phyloP scores from a whole-genome alignment of 2,113 vertebrate species.

The Dolichallabes microphthalmus region DNA sequence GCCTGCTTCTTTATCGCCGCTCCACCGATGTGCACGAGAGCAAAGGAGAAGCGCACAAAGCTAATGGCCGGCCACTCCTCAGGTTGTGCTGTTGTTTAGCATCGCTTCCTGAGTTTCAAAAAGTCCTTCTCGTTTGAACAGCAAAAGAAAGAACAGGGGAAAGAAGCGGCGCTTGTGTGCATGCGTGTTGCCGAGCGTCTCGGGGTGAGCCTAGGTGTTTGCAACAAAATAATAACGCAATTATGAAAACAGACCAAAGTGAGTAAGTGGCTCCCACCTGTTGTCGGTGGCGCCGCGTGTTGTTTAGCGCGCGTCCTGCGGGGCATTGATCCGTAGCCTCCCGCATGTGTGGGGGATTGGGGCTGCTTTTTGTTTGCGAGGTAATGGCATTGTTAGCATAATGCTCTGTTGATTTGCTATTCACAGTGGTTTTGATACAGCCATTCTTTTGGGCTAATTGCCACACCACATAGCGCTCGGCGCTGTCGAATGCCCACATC shows the following conservation, averaged over 20 bases:
- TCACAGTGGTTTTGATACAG: slow-evolving; percentile 41
- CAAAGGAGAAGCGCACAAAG: slow-evolving; percentile 46
- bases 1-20: background rate
- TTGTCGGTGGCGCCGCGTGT: slow-evolving; percentile 47
- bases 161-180: slow-evolving; percentile 4
- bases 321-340: slow-evolving; percentile 54
- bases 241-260: slow-evolving; percentile 47
- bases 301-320: slow-evolving; percentile 50
- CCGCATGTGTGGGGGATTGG: slow-evolving; percentile 33
- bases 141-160: slow-evolving; percentile 23
- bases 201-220: slow-evolving; percentile 39
- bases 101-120: slow-evolving; percentile 23
- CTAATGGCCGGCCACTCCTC: slow-evolving; percentile 50
- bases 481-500: slow-evolving; percentile 34
- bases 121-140: slow-evolving; percentile 41
- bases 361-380: slow-evolving; percentile 48
- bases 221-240: slow-evolving; percentile 51
- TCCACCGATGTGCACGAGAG: slow-evolving; percentile 14
- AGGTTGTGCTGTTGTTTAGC: slow-evolving; percentile 26
- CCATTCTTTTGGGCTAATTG: slow-evolving; percentile 55
- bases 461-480: slow-evolving; percentile 42
- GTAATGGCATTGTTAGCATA: slow-evolving; percentile 58
- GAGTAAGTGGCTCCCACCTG: slow-evolving; percentile 51
- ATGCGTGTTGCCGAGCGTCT: slow-evolving; percentile 41
- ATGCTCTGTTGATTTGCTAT: slow-evolving; percentile 54